Evolutionary conservation across 2,113 vertebrate species (phyloP).

Genomic region (Pygoscelis adeliae): DNA sequence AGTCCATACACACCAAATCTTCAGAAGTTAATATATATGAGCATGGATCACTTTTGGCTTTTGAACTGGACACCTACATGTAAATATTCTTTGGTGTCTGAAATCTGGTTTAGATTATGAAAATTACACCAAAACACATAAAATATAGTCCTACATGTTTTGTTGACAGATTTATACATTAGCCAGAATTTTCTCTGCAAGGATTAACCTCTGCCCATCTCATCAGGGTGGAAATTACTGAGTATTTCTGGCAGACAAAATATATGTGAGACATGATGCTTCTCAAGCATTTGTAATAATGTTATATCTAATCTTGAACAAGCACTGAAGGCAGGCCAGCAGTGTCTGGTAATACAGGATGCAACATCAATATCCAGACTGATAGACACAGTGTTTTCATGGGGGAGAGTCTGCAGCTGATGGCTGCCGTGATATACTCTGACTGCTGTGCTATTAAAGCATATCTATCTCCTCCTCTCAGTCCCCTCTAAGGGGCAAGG

Average conservation of each 20-base stretch:
- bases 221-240: not conserved
- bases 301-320: not conserved
- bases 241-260: not conserved
- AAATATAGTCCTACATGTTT: not conserved
- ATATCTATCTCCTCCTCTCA: not conserved
- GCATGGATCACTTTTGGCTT: not conserved
- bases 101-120: not conserved
- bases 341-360: not conserved
- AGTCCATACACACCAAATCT: not conserved
- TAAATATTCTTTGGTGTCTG: not conserved
- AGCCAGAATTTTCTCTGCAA: not conserved
- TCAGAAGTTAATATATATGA: not conserved
- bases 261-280: not conserved
- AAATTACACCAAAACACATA: not conserved
- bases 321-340: not conserved
- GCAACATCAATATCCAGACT: not conserved
- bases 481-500: not conserved
- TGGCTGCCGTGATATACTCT: not conserved
- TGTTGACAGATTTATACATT: not conserved
- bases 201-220: not conserved
- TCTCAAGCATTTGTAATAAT: not conserved
- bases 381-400: not conserved
- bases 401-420: not conserved
- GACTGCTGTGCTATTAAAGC: not conserved
- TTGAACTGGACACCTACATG: not conserved